Evolutionary conservation across 2,113 vertebrate species (phyloP).

Genomic region (Numida meleagris): DNA sequence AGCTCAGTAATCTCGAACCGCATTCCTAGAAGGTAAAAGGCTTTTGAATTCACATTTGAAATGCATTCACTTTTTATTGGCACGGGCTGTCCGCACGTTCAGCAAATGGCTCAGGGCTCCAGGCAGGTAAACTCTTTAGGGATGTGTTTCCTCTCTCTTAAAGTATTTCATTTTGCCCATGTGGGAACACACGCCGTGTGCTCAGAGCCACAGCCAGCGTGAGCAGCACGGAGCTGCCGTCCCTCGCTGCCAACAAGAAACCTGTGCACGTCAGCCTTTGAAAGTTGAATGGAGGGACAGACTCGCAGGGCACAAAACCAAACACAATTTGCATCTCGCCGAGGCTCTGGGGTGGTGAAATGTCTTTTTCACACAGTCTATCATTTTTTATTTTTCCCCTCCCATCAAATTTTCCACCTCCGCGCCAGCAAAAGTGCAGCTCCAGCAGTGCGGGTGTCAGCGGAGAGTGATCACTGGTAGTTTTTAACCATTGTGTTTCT

Average conservation of each 20-base stretch:
- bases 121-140: conserved; percentile 36
- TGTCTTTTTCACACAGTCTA: not conserved
- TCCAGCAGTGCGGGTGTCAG: not conserved
- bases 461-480: conserved; percentile 2
- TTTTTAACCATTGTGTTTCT: conserved; percentile 37
- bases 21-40: conserved; percentile 43
- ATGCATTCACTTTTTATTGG: not conserved
- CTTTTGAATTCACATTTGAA: conserved; percentile 12
- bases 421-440: not conserved
- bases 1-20: conserved; percentile 27
- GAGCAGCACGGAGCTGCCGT: not conserved
- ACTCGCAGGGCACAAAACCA: not conserved
- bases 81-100: not conserved
- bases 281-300: conserved; percentile 1
- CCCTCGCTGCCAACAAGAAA: conserved; percentile 43
- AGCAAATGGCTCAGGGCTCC: not conserved
- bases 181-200: not conserved
- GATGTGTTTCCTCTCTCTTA: conserved; percentile 25
- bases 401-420: not conserved
- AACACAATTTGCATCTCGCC: not conserved
- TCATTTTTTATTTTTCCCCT: not conserved
- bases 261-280: conserved; percentile 30
- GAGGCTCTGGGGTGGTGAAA: not conserved
- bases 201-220: not conserved
- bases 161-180: conserved; percentile 24